Base-by-base conservation (phyloP, 2,888 invertebrate species). In the Noctua janthina region DNA sequence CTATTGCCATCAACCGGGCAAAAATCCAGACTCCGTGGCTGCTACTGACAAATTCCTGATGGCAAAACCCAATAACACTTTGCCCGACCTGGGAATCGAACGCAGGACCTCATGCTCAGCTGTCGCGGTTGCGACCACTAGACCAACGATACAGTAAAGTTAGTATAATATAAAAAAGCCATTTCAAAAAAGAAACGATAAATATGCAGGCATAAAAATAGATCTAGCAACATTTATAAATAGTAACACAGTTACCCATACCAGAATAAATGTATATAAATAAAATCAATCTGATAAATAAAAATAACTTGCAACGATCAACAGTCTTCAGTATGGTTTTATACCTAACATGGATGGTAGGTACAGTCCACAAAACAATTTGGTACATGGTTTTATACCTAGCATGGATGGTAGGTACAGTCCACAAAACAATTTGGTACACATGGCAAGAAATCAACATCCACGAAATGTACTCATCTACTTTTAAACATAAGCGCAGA, bases 341-440 rank as follows among this genome's bases (percentile, higher is more conserved):
- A n/a, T 56, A 56, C 20, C 1, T 20, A 64, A 20, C 10, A 64
- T 17, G 17, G 64, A 11, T 35, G 64, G 13, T 64, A 64, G 46
- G 49, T 64, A 64, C n/a, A 49, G 15, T 66, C 29, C 69, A 70
- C 13, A 71, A 71, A 75, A 54, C 20, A 39, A 4, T 51, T 68
- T 68, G 20, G 35, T 35, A n/a, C 20, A 29, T n/a, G n/a, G n/a
- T n/a, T n/a, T n/a, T n/a, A n/a, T n/a, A n/a, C n/a, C n/a, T n/a
- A n/a, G n/a, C n/a, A n/a, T n/a, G n/a, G n/a, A n/a, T n/a, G n/a
- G n/a, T n/a, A 64, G 46, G 49, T 64, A 64, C n/a, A 49, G 15
- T 66, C 29, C 69, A 70, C 13, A 71, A 71, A 75, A 54, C 20
- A 39, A 4, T 51, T 68, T 68, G 20, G 35, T 35, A n/a, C 20